Evolutionary conservation across 2,888 invertebrate species (phyloP).

Genomic region (Ennomos fuscantarius): DNA sequence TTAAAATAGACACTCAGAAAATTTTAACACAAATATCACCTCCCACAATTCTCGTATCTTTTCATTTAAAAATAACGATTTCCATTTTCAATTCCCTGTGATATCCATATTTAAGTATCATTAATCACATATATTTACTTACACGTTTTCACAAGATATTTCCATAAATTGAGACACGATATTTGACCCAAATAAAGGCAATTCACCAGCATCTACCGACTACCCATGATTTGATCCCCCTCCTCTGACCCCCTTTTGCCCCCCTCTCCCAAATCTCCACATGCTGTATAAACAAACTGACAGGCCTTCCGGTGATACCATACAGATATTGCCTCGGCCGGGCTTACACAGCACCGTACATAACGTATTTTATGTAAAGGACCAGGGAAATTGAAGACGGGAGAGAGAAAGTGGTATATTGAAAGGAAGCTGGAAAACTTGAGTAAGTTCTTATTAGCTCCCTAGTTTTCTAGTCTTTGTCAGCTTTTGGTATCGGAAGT

Average conservation of each 20-base stretch:
- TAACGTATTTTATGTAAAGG: conserved; percentile 38
- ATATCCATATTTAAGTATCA: conserved; percentile 10
- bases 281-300: conserved; percentile 65
- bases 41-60: too few species aligned
- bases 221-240: conserved; percentile 22
- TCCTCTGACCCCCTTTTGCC: conserved; percentile 31
- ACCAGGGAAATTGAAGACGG: conserved; percentile 27
- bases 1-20: too few species aligned
- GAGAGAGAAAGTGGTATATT: conserved; percentile 26
- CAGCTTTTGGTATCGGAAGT: too few species aligned
- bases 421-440: conserved; percentile 9
- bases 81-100: conserved; percentile 15
- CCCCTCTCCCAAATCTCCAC: conserved; percentile 50
- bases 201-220: conserved; percentile 27
- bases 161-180: conserved; percentile 33
- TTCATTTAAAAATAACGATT: conserved; percentile 7
- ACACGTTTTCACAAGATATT: conserved; percentile 22
- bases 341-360: conserved; percentile 34
- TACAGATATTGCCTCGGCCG: conserved; percentile 66
- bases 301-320: conserved; percentile 51
- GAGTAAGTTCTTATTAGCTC: conserved; percentile 14
- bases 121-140: conserved; percentile 25
- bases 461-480: neutral
- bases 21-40: too few species aligned
- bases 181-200: conserved; percentile 40